These are phyloP conservation scores for Malurus elegans DNA, from an alignment of 2,113 vertebrate species.

Conservation along the genomic window DNA sequence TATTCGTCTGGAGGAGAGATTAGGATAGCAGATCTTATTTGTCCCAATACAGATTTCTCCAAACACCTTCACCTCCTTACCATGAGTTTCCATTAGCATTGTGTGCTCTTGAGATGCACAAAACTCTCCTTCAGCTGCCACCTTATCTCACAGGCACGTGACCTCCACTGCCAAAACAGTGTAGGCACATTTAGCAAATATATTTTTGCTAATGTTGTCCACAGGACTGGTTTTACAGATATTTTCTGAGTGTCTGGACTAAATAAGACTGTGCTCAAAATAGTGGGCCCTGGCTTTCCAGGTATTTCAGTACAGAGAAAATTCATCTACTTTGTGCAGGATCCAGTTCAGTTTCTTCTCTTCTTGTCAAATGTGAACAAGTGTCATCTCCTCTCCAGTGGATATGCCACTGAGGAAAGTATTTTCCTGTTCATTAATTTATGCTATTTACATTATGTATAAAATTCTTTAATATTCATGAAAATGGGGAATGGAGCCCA, in stretches of 20 bases:
- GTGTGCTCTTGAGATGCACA: not conserved
- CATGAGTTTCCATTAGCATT: not conserved
- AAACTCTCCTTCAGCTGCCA: not conserved
- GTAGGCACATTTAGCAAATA: not conserved
- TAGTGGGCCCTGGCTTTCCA: not conserved
- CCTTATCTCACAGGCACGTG: not conserved
- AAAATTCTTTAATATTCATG: not conserved
- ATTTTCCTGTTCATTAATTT: not conserved
- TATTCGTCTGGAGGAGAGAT: too few species aligned
- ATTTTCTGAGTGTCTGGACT: not conserved
- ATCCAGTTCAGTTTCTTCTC: not conserved
- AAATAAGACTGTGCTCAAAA: not conserved
- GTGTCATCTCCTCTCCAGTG: not conserved
- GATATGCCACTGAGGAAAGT: not conserved
- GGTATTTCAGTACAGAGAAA: not conserved
- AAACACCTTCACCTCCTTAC: not conserved
- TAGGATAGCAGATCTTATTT: not conserved
- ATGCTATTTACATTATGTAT: not conserved
- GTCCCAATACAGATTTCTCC: not conserved
- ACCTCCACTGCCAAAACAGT: not conserved
- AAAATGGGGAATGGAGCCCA: not conserved
- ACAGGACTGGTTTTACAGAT: not conserved
- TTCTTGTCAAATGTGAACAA: not conserved
- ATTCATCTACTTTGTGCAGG: not conserved
- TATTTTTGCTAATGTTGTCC: not conserved